Evolutionary conservation across 2,888 invertebrate species (phyloP), one percentile per base, ranked within the genome.

Genomic region (Drosophila greeni): DNA sequence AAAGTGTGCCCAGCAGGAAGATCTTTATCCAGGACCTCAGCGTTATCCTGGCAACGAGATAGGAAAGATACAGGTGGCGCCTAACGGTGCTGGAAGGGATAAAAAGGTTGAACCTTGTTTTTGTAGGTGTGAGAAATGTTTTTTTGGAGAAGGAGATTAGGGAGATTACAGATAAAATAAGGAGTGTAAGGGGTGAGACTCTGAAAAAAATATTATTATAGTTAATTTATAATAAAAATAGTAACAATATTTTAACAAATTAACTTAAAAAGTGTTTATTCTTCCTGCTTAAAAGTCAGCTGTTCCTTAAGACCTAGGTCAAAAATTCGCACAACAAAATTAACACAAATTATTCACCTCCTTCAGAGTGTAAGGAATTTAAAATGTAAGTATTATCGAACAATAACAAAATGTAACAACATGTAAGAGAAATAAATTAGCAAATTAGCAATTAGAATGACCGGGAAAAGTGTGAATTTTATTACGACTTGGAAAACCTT

Each of bases 1-100:
- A 70, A 70, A 70, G 70, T 70, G 70, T 71, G 66, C 51, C 61
- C 54, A 33, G 57, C 34, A 16, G 34, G 18, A 36, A 59, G 59
- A 49, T 67, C 20, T 16, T 69, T 69, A 68, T 70, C 65, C 36
- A 24, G 48, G 39, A 34, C 31, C 33, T 36, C 16, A 0, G 14
- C 16, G 12, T 33, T 43, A 36, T 62, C 61, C 61, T 49, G 49
- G 51, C 18, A 65, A 64, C 40, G 26, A 52, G 34, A 64, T 45
- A 43, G 24, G 12, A 11, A 24, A 49, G 31, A 20, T n/a, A 60
- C 70, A 70, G 60, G 66, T 70, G 69, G 69, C 69, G 69, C 69
- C 69, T 69, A 70, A 62, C 62, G 68, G 68, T 34, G 37, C 12
- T 48, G 16, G n/a, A 3, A 37, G 42, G 23, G 33, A 42, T 48